Evolutionary conservation across 1,140 invertebrate species (phyloP), one percentile per base, ranked within the genome.

Genomic region (Akabosia matsudoensis): DNA sequence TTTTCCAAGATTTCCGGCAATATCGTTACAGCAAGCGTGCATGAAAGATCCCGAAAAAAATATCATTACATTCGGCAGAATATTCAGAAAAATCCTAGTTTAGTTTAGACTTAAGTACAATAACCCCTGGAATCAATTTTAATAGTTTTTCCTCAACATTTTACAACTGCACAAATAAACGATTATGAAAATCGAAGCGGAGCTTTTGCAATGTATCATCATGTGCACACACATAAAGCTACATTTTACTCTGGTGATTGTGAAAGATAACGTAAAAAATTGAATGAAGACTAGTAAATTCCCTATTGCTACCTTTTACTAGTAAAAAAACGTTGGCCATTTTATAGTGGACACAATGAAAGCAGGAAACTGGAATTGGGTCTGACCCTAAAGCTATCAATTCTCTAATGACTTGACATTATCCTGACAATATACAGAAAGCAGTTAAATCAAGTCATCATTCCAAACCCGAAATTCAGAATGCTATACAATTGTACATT

Each of bases 371-470:
- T 56, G 28, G 61, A 67, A 67, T 67, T 67, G 61, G 61, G 61
- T 30, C 61, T 67, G 61, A 67, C 61, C 61, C 61, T 31, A 67
- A 61, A 67, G 61, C 61, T 31, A 67, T 67, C 61, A 67, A 67
- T 67, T 30, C 3, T 67, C 24, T 67, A 67, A 67, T 67, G 61
- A 67, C 61, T 67, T 67, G 61, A 67, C 61, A 67, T 67, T 67
- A 67, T 67, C 61, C 24, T 67, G 61, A 67, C 61, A 67, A 67
- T 67, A 7, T 67, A 7, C n/a, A n/a, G n/a, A n/a, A 31, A 67
- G 61, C 61, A 67, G 61, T 67, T 67, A 67, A 67, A 67, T 67
- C 61, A 67, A 67, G 61, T 67, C 61, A 31, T 67, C 61, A 67
- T 67, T 31, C 3, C 61, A 67, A 30, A 56, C 54, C 14, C 7